Evolutionary conservation across 2,797 vertebrate genomes (phyloP), one percentile per base, ranked within the genome.

Genomic region (Catostomus latipinnis): DNA sequence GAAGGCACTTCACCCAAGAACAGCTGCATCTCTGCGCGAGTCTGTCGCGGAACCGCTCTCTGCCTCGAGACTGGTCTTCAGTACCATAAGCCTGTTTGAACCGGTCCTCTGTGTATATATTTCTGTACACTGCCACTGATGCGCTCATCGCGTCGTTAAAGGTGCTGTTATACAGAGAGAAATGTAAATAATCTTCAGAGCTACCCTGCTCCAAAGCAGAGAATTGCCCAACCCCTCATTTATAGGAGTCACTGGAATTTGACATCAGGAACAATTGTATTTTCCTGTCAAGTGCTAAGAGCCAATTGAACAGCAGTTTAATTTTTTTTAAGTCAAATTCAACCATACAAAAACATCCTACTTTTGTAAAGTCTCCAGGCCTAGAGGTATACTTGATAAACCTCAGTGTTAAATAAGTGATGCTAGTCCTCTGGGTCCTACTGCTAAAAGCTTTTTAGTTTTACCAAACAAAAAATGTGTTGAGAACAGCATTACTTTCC

Each of bases 91-190:
- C 83, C 90, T 95, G 94, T 43, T 91, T 91, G 89, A 96, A 96
- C 61, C 92, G 92, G 83, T 95, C 95, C 89, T 96, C 95, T 8
- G 95, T 95, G 88, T 94, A 96, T 76, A 96, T 90, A 79, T 88
- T 92, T 82, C 95, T 91, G 91, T 94, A 96, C 60, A 96, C 93
- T 50, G 94, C 91, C 82, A 96, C 94, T 8, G 94, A 92, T 5
- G 92, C 89, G 72, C 93, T 95, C 95, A 96, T 96, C 7, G 34
- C 90, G 4, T 34, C 18, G 52, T 34, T 34, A 34, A 34, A 34
- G 7, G n/a, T 57, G 2, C 34, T 67, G 62, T 43, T 63, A 34
- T 62, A 65, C 75, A n/a, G 73, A 57, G 45, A 46, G 70, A 7
- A 53, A 12, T 3, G 56, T n/a, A 22, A 45, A 70, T 56, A 56